Evolutionary conservation across 2,797 vertebrate species (phyloP), one percentile per base, ranked within the genome.

Genomic region (Dendrocincla fuliginosa): DNA sequence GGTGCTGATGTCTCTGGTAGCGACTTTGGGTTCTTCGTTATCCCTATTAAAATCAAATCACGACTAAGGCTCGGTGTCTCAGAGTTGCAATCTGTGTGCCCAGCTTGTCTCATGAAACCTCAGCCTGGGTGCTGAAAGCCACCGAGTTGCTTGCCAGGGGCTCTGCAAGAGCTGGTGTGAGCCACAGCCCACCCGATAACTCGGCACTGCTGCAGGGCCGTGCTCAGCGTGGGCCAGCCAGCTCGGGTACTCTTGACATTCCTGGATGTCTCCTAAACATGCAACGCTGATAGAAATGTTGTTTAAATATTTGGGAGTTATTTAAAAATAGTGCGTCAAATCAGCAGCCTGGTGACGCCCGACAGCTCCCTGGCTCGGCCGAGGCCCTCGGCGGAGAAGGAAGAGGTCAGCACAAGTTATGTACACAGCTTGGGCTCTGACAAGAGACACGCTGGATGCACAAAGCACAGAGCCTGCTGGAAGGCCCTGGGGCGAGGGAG

Each of bases 301-400:
- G 85, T 96, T 96, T 95, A 95, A 96, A 96, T 93, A 87, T 95
- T 90, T 94, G 92, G 32, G 90, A 94, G 92, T 57, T 89, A 92
- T 96, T 93, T 95, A 83, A 95, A 94, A 92, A 71, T 27, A 87
- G 81, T 94, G 81, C 78, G 68, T 96, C 93, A 96, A 64, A 57
- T 93, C 3, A 83, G 87, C 84, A 27, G 96, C 71, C 79, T 89
- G 74, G 89, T 96, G 95, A 97, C 61, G 90, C 90, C 90, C 18
- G 78, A 13, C 71, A 53, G 84, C 63, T n/a, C 33, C 28, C 52
- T 82, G 90, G 86, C 90, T 64, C 7, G 11, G 91, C 5, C 2
- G 4, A 42, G 63, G 1, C 56, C 92, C 82, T 50, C 1, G 8
- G 32, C 49, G 74, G 6, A 63, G 87, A 56, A 70, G 64, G 89